Percentiles rank a stretch among this genome's conserved stretches.
Conservation (phyloP, 2,888 invertebrate species). For the Pollenia amentaria region DNA sequence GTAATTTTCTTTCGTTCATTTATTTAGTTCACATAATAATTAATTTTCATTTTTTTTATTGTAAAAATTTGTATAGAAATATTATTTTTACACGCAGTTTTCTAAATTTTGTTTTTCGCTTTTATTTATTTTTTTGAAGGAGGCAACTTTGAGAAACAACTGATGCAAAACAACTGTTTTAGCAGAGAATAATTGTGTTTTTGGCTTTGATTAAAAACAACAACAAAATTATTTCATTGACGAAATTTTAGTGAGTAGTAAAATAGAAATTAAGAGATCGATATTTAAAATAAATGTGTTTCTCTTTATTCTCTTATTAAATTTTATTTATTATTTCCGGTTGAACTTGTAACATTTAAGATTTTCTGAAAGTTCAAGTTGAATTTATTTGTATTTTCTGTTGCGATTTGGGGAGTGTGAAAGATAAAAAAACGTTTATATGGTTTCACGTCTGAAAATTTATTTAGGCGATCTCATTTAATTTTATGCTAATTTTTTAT, state of each 20-base stretch:
- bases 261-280: constrained; percentile 42
- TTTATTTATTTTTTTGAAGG: constrained; percentile 3
- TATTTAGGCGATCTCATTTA: neutral
- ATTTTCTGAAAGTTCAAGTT: constrained; percentile 45
- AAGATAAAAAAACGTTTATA: neutral
- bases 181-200: constrained; percentile 46
- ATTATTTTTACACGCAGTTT: constrained; percentile 33
- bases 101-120: constrained; percentile 8
- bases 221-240: constrained; percentile 47
- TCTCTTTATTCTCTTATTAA: constrained; percentile 45
- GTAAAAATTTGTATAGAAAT: constrained; percentile 11
- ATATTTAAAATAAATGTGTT: neutral
- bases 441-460: neutral
- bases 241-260: constrained; percentile 41
- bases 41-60: constrained; percentile 9
- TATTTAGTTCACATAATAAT: constrained; percentile 44
- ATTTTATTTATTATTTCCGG: constrained; percentile 21
- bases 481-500: no score
- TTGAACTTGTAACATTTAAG: constrained; percentile 68
- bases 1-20: neutral
- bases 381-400: constrained; percentile 4
- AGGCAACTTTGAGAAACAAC: constrained; percentile 57
- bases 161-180: constrained; percentile 63
- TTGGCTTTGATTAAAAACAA: constrained; percentile 29
- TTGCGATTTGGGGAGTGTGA: neutral